Base-by-base conservation (phyloP, 2,113 vertebrate species). In the Potamarius usumacintae region DNA sequence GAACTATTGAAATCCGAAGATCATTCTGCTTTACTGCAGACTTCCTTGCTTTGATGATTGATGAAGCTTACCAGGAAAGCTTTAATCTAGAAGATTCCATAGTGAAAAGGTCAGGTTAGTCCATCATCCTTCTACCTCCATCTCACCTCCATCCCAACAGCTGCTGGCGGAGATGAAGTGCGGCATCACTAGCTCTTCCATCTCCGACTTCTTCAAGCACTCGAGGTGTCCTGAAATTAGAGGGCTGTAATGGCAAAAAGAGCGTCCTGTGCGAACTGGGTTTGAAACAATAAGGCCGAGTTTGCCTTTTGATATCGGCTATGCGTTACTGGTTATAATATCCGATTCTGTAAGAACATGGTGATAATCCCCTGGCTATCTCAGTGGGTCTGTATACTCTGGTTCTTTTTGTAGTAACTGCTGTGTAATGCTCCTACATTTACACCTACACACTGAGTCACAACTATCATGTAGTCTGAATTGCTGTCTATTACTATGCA, bases 161-260 rank as follows among this genome's bases (percentile, higher is more conserved):
- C 86, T 87, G 86, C 69, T 87, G 57, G 17, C 17, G 17, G 30
- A 83, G 57, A 87, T 76, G 82, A 65, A 79, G 67, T 22, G 57
- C 63, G 79, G 55, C 82, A 67, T 87, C 65, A 7, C 79, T 62
- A 60, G 5, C 67, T 74, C 79, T 87, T 87, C 53, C 55, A 82
- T 86, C 65, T 71, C 15, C 0, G 30, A 60, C 7, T 69, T 53
- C 85, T 82, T 69, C n/a, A 53, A 65, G 78, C 18, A 71, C 18
- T 69, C 18, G 15, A 22, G n/a, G 76, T 57, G 63, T 80, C 50
- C 50, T 83, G 85, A 85, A 85, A 83, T 86, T 85, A 86, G 30
- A n/a, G 76, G n/a, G 82, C 60, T 89, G 7, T 84, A 89, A 78
- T 89, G 30, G 84, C 67, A 88, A 77, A 57, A 78, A 79, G n/a